phyloP scores from a whole-genome alignment of 2,888 invertebrate species.

The Caenorhabditis sulstoni region DNA sequence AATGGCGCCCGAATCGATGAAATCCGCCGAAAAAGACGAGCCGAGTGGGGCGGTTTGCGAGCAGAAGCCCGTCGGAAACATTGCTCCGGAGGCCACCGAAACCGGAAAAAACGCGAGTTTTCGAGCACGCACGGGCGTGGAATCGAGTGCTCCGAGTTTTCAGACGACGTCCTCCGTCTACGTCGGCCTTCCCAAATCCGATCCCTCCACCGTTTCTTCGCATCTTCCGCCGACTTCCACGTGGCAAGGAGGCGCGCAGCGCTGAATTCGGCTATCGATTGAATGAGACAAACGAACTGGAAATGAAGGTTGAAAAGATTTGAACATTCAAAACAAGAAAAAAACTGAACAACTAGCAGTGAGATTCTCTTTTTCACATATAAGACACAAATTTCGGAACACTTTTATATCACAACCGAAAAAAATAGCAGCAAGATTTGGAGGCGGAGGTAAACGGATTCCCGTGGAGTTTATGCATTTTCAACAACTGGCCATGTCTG shows the following conservation, averaged over 20 bases:
- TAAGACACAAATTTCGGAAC: no score
- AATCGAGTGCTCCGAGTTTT: not conserved
- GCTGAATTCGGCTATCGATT: no score
- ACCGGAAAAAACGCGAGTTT: not conserved
- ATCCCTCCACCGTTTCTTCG: slow-evolving; percentile 21
- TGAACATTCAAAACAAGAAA: no score
- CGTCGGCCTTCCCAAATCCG: slow-evolving; percentile 30
- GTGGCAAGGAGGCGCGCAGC: no score
- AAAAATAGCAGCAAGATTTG: not conserved
- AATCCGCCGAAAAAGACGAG: slow-evolving; percentile 6
- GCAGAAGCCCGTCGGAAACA: not conserved
- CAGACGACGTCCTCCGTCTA: slow-evolving; percentile 17
- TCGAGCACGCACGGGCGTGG: no score
- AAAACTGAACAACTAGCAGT: no score
- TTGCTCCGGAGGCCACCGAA: slow-evolving; percentile 41
- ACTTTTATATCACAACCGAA: not conserved
- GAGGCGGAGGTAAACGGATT: no score
- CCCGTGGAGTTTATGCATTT: no score
- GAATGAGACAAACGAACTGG: no score
- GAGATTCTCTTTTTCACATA: no score
- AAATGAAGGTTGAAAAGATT: no score
- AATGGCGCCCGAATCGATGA: slow-evolving; percentile 26
- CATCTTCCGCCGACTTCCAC: slow-evolving; percentile 8
- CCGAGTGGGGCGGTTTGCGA: not conserved
- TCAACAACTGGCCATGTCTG: no score